Evolutionary conservation across 2,113 vertebrate genomes (phyloP).

Genomic region (Psophia crepitans): DNA sequence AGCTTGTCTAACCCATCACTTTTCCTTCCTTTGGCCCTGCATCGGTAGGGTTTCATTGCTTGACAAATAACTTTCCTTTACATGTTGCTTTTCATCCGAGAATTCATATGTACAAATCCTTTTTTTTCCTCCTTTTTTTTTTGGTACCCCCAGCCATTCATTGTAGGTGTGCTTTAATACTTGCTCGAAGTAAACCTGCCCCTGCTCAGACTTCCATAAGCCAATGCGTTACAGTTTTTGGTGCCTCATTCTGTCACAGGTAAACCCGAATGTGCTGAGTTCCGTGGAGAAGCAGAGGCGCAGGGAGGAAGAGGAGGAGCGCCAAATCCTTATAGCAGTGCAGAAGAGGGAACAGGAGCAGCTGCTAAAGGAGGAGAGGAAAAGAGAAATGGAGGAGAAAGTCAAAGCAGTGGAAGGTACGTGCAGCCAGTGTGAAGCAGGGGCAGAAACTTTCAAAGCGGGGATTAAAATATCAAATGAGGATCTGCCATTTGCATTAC

Average conservation of each 20-base stretch:
- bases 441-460: not conserved
- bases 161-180: not conserved
- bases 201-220: not conserved
- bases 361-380: constrained; percentile 87
- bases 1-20: constrained; percentile 24
- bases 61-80: constrained; percentile 23
- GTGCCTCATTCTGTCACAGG: constrained; percentile 52
- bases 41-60: constrained; percentile 11
- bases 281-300: constrained; percentile 83
- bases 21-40: not conserved
- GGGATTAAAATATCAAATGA: not conserved
- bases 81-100: constrained; percentile 6
- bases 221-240: not conserved
- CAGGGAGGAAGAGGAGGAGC: constrained; percentile 89
- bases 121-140: rapidly evolving
- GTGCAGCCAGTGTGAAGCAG: not conserved
- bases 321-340: constrained; percentile 87
- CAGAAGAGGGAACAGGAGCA: constrained; percentile 92
- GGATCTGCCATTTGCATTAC: not conserved
- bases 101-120: not conserved
- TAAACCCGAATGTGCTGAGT: constrained; percentile 63
- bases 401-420: constrained; percentile 93
- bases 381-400: constrained; percentile 88
- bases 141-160: not conserved
- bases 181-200: not conserved